Evolutionary conservation across 1,140 invertebrate species (phyloP).

Genomic region (Sarcophaga bullata): DNA sequence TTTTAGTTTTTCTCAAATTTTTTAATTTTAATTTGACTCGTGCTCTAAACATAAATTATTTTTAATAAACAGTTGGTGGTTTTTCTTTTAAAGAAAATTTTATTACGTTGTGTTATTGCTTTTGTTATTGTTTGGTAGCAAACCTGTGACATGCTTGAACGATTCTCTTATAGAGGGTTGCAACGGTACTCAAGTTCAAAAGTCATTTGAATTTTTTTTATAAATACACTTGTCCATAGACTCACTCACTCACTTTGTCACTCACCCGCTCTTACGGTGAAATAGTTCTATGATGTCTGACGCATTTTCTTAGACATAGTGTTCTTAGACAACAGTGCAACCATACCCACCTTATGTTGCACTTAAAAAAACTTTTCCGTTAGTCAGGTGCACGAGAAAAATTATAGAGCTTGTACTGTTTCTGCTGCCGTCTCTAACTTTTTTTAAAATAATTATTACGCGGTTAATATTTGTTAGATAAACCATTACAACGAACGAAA

Average conservation of each 20-base stretch:
- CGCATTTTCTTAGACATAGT: not conserved
- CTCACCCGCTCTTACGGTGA: not conserved
- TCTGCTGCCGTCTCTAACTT: not conserved
- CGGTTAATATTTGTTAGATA: slow-evolving; percentile 16
- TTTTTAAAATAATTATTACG: not conserved
- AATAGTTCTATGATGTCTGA: not conserved
- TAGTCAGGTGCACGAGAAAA: not conserved
- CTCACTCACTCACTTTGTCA: not conserved
- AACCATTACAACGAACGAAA: not conserved
- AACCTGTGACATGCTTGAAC: not conserved
- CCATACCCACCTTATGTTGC: not conserved
- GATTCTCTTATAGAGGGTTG: slow-evolving; percentile 6
- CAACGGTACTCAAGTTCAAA: not conserved
- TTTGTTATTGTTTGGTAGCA: not conserved
- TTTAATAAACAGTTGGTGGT: slow-evolving; percentile 18
- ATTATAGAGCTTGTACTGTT: slow-evolving; percentile 6
- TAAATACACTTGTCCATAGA: not conserved
- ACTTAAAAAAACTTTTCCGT: not conserved
- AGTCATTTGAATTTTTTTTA: not conserved
- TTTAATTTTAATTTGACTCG: slow-evolving; percentile 15
- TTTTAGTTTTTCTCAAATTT: not conserved
- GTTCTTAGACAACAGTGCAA: too few species aligned
- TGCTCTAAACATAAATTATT: slow-evolving; percentile 16
- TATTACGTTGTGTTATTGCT: not conserved
- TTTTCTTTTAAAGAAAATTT: not conserved